Evolutionary conservation across 2,113 vertebrate species (phyloP).

Genomic region (Centropus bengalensis): DNA sequence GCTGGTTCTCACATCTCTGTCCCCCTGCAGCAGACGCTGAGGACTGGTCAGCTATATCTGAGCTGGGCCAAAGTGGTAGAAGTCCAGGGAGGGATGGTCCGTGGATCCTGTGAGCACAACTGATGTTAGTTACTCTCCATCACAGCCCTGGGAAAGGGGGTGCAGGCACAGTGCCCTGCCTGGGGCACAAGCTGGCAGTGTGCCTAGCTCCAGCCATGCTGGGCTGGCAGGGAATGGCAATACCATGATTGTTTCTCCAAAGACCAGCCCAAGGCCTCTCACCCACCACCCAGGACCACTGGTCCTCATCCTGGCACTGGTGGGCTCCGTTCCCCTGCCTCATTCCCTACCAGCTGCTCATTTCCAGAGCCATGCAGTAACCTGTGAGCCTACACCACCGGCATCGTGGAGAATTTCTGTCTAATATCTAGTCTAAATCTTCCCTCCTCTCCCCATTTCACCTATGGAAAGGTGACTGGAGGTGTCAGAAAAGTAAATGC

Average conservation of each 20-base stretch:
- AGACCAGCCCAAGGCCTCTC: not conserved
- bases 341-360: not conserved
- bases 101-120: not conserved
- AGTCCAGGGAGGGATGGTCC: rapidly evolving
- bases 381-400: rapidly evolving
- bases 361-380: rapidly evolving
- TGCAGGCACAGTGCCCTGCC: not conserved
- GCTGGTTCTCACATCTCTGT: not conserved
- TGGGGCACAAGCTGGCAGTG: not conserved
- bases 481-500: not conserved
- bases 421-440: no score
- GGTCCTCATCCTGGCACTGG: not conserved
- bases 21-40: rapidly evolving
- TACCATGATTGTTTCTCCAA: rapidly evolving
- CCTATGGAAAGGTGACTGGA: not conserved
- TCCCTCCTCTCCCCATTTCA: no score
- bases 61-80: not conserved
- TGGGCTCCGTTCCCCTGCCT: not conserved
- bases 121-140: not conserved
- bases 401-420: no score
- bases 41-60: not conserved
- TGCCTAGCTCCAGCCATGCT: not conserved
- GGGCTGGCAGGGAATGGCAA: not conserved
- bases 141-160: not conserved
- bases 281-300: rapidly evolving